A percentile compares a stretch with the other conserved stretches of the same genome.
phyloP scores from a whole-genome alignment of 2,888 invertebrate species.

The Caenorhabditis zanzibari region DNA sequence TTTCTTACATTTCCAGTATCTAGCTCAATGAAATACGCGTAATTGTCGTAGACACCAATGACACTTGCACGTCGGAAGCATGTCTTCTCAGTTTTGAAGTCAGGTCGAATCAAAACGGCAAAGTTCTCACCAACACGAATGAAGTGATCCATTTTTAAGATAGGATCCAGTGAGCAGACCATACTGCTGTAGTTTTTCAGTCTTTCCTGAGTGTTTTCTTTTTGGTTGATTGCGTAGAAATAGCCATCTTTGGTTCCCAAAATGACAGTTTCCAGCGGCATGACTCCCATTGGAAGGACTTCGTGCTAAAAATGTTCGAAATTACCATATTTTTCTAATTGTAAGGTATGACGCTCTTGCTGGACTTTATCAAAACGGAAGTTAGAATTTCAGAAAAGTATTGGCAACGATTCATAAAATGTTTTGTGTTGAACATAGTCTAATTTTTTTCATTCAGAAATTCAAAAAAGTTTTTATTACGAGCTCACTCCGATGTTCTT shows the following conservation, averaged over 20 bases:
- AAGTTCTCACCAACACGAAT: not conserved
- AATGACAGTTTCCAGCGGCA: not conserved
- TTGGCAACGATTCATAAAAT: no score
- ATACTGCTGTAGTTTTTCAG: not conserved
- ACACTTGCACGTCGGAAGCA: slow-evolving; percentile 1
- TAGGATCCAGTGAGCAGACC: no score
- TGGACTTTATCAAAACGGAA: no score
- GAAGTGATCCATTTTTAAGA: not conserved
- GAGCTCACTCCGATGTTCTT: no score
- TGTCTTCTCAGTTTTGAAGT: slow-evolving; percentile 7
- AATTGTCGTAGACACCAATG: not conserved
- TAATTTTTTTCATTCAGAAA: no score
- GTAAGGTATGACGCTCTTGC: no score
- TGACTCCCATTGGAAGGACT: not conserved
- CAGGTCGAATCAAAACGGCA: not conserved
- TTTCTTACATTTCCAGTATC: not conserved
- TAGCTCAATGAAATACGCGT: slow-evolving; percentile 10
- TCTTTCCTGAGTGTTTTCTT: not conserved
- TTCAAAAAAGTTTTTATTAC: no score
- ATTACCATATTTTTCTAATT: no score
- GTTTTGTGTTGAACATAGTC: no score
- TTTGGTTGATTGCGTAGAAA: not conserved
- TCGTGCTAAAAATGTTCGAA: no score
- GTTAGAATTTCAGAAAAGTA: no score
- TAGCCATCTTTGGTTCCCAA: slow-evolving; percentile 2